Evolutionary conservation across 2,113 vertebrate genomes (phyloP).

Genomic region (Athene cunicularia): DNA sequence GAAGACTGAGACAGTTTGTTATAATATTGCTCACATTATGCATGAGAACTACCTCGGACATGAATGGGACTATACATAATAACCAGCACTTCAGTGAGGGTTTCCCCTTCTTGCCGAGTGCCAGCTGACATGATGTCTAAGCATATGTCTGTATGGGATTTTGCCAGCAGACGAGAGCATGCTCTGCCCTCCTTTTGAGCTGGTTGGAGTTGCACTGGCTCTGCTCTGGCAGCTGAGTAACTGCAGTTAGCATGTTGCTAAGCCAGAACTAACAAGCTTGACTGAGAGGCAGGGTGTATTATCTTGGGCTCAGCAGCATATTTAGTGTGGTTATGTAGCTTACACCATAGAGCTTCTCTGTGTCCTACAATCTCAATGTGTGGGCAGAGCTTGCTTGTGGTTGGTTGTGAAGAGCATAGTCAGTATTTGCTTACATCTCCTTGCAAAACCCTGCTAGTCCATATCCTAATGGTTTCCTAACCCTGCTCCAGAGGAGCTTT

Average conservation of each 20-base stretch:
- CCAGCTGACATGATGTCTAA: conserved; percentile 41
- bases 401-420: neutral
- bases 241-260: conserved; percentile 21
- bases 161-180: neutral
- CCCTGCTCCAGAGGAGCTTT: neutral
- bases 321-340: neutral
- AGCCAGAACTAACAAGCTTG: conserved; percentile 46
- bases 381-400: neutral
- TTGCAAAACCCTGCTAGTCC: neutral
- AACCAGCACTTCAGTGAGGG: conserved; percentile 1
- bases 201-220: neutral
- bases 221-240: conserved; percentile 10
- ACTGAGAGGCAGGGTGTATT: conserved; percentile 11
- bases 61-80: neutral
- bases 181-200: conserved; percentile 36
- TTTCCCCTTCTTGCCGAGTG: neutral
- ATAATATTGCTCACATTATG: neutral
- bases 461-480: neutral
- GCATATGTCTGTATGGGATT: conserved; percentile 46
- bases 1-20: neutral
- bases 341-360: neutral
- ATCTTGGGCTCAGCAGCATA: neutral
- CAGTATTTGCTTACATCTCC: neutral
- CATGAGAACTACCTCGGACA: neutral
- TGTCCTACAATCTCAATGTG: accelerated